Base-by-base conservation (phyloP, 2,888 invertebrate genomes). In the Ashinkailepas kermadecensis region DNA sequence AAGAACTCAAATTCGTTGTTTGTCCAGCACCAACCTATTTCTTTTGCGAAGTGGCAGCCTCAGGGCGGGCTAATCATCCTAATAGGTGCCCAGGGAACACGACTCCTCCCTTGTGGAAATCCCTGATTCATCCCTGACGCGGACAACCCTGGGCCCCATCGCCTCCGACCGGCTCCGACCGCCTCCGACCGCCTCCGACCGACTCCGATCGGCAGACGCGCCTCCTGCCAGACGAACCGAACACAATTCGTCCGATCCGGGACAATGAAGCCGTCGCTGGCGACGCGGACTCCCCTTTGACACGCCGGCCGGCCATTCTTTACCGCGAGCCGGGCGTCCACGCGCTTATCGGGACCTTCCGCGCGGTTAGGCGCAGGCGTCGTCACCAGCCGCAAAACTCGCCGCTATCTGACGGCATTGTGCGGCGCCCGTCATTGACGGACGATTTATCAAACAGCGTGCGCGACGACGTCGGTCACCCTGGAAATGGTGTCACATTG, bases 191-290 rank as follows among this genome's bases (percentile, higher is more conserved):
- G 39, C 39, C 39, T 39, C 39, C 39, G 39, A 39, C 39, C 39
- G 39, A 1, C 4, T 39, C 39, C 39, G 39, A 39, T 4, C 39
- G 2, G 4, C 39, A 1, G 39, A 39, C 39, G 1, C 39, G 39
- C 39, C 39, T 39, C 39, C 70, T 13, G 15, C 70, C 39, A 25
- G 65, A 67, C 39, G 39, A 39, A 13, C 15, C 70, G 70, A 39
- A 70, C 70, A 39, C 39, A 70, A 70, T 70, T 70, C 70, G 13
- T 39, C 70, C 13, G 70, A 70, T 70, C 39, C 25, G 25, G 70
- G 39, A 70, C 70, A 70, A 70, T 39, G 70, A 25, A 39, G 39
- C 39, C 15, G 64, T 21, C 70, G 15, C 15, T 39, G 15, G 39
- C 70, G 70, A 25, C 70, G 13, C 70, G 39, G 39, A 0, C 39